These are phyloP conservation scores for Sebastes iracundus DNA, from an alignment of 2,797 vertebrate species.

Conservation along the genomic window DNA sequence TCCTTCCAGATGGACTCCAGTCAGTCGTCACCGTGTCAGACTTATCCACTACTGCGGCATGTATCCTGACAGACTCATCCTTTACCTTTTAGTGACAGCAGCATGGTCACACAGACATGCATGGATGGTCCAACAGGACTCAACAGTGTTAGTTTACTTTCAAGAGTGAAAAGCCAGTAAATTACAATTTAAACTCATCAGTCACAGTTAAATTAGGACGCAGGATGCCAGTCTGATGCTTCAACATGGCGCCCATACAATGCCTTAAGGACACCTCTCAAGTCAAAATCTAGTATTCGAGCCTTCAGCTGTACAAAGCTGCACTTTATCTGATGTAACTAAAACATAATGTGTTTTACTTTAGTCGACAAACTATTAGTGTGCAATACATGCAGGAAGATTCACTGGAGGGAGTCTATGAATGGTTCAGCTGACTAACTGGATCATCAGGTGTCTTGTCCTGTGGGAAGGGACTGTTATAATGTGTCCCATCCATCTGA, in stretches of 20 bases:
- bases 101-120: slow-evolving; percentile 59
- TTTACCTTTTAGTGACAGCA: slow-evolving; percentile 9
- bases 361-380: slow-evolving; percentile 33
- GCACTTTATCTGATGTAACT: slow-evolving; percentile 39
- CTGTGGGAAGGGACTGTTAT: not conserved
- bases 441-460: not conserved
- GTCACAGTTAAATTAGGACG: not conserved
- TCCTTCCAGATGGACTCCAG: not conserved
- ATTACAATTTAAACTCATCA: not conserved
- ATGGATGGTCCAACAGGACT: slow-evolving; percentile 29
- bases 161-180: not conserved
- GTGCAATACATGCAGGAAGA: slow-evolving; percentile 16
- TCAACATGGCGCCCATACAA: slow-evolving; percentile 30
- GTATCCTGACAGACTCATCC: slow-evolving; percentile 44
- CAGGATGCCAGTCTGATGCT: slow-evolving; percentile 9
- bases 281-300: slow-evolving; percentile 53
- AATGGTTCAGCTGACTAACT: not conserved
- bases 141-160: slow-evolving; percentile 58
- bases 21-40: slow-evolving; percentile 16
- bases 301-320: slow-evolving; percentile 40
- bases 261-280: slow-evolving; percentile 60
- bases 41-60: slow-evolving; percentile 29
- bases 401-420: not conserved
- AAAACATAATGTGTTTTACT: slow-evolving; percentile 12
- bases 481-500: not conserved